A percentile compares a stretch with the other conserved stretches of the same genome.
Evolutionary conservation across 1,140 invertebrate species (phyloP).

Genomic region (Ericerus pela): DNA sequence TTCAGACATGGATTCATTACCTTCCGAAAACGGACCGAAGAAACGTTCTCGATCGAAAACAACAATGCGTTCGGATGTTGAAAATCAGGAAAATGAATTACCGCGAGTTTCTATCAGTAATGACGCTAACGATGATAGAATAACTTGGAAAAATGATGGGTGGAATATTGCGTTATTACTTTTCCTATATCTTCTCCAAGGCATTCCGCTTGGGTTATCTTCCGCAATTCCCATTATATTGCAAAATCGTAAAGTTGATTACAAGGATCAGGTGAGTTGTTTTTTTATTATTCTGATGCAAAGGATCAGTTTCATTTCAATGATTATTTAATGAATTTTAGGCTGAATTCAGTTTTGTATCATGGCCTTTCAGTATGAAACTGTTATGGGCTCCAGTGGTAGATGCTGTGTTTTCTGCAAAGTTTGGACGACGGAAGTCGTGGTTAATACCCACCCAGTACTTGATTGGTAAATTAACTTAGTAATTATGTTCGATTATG

Average conservation of each 20-base stretch:
- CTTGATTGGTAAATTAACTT: conserved; percentile 41
- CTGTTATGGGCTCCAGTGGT: conserved; percentile 96
- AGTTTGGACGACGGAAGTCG: conserved; percentile 85
- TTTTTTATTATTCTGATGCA: not conserved
- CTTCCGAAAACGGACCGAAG: not conserved
- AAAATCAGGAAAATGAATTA: not conserved
- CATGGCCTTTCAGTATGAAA: conserved; percentile 97
- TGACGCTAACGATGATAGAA: not conserved
- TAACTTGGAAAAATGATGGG: conserved; percentile 34
- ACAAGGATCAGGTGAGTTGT: conserved; percentile 53
- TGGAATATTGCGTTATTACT: conserved; percentile 69
- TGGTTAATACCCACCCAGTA: conserved; percentile 93
- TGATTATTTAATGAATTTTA: conserved; percentile 29
- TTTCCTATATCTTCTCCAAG: conserved; percentile 88
- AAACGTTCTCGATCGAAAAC: conserved; percentile 7
- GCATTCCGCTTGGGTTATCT: conserved; percentile 85
- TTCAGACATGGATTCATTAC: conserved; percentile 5
- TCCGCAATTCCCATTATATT: conserved; percentile 90
- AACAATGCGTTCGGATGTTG: not conserved
- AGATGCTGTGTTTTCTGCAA: conserved; percentile 69
- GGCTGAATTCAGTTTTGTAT: conserved; percentile 96
- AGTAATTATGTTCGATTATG: not conserved
- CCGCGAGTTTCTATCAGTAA: not conserved
- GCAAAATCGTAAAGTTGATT: conserved; percentile 76
- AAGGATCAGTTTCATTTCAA: not conserved